Evolutionary conservation across 2,113 vertebrate genomes (phyloP).

Genomic region (Apeltes quadracus): DNA sequence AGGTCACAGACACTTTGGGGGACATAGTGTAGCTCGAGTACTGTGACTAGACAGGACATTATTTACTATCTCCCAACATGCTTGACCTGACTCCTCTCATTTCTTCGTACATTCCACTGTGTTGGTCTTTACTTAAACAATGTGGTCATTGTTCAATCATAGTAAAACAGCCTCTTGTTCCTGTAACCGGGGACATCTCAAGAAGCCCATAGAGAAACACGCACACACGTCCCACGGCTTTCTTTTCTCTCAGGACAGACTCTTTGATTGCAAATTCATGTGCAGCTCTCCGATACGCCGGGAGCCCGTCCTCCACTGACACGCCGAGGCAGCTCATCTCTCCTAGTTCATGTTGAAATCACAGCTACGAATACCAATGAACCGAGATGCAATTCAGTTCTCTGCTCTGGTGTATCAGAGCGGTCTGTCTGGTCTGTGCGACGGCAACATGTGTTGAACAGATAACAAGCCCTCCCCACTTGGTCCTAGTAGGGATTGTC

Average conservation of each 20-base stretch:
- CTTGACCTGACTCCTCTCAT: background rate
- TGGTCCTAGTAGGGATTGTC: background rate
- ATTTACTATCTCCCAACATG: background rate
- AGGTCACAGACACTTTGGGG: no score
- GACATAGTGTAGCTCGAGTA: no score
- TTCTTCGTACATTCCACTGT: slow-evolving; percentile 18
- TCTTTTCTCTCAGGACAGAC: background rate
- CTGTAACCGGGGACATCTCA: background rate
- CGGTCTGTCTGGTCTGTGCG: background rate
- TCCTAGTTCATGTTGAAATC: background rate
- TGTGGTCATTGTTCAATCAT: slow-evolving; percentile 6
- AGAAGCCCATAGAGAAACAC: background rate
- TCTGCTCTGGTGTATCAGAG: slow-evolving; percentile 7
- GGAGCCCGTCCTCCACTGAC: background rate
- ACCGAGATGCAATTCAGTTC: background rate
- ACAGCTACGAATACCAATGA: slow-evolving; percentile 10
- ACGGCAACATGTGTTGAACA: slow-evolving; percentile 1
- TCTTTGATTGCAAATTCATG: background rate
- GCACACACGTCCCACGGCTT: background rate
- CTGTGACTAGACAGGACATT: no score
- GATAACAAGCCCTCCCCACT: background rate
- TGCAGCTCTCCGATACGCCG: background rate
- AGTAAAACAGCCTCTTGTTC: background rate
- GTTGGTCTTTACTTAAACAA: slow-evolving; percentile 13
- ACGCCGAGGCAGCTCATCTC: background rate